phyloP scores from a whole-genome alignment of 2,113 vertebrate species.

The Petrocephalus microphthalmus region DNA sequence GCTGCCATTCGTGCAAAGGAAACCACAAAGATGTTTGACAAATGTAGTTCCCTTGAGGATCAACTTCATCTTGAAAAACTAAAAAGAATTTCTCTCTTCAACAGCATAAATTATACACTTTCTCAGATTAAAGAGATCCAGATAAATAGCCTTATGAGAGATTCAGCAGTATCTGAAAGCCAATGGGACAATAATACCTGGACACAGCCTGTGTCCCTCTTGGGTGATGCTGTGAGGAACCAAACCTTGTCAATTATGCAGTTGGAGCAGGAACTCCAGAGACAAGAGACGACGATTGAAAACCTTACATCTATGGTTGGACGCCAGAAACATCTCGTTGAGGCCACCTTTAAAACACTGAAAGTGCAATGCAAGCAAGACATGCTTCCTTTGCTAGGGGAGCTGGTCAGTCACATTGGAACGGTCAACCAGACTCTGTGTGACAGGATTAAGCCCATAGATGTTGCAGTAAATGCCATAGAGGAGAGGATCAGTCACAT shows the following conservation, averaged over 20 bases:
- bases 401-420: conserved; percentile 46
- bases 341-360: conserved; percentile 51
- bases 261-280: conserved; percentile 53
- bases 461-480: conserved; percentile 61
- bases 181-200: conserved; percentile 36
- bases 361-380: conserved; percentile 53
- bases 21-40: conserved; percentile 55
- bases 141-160: conserved; percentile 38
- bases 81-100: conserved; percentile 48
- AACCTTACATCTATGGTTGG: conserved; percentile 56
- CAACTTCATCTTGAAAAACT: conserved; percentile 47
- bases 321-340: conserved; percentile 48
- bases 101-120: conserved; percentile 60
- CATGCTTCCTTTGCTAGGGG: conserved; percentile 52
- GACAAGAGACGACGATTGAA: conserved; percentile 58
- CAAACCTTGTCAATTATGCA: conserved; percentile 56
- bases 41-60: conserved; percentile 52
- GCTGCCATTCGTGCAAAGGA: conserved; percentile 46
- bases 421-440: conserved; percentile 60
- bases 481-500: conserved; percentile 67
- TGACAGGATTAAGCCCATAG: conserved; percentile 52
- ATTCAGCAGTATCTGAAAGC: conserved; percentile 20
- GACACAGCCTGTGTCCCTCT: conserved; percentile 44
- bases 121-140: conserved; percentile 54
- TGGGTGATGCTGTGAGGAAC: conserved; percentile 56